Evolutionary conservation across 2,888 invertebrate species (phyloP), one percentile per base, ranked within the genome.

Genomic region (Drosophila anomalata): DNA sequence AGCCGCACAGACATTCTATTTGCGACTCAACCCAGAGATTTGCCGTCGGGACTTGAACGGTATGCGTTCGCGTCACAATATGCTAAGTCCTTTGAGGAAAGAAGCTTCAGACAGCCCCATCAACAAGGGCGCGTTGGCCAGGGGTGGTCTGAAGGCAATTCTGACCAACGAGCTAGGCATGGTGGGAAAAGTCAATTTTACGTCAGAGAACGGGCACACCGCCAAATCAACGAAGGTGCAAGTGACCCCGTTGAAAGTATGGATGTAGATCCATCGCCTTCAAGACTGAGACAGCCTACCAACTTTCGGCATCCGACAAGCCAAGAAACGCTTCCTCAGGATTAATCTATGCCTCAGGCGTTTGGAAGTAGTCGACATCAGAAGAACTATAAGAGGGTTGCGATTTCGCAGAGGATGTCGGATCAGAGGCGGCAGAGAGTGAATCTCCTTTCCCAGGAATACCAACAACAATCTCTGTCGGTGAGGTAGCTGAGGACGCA

Each of bases 181-280:
- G 12, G 4, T 33, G 12, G 31, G 12, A 33, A 12, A 33, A 33
- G 1, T 33, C 9, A 8, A 2, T 29, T 29, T 29, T 29, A 8
- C 9, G 9, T 9, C 29, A 29, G 7, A 29, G 7, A 29, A 8
- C 9, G 29, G 29, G 8, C 8, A 8, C 7, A 1, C 8, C 29
- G 29, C 29, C 29, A 29, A 29, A 9, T 29, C 29, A 29, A 29
- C 9, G 9, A 2, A 29, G 8, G 8, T 9, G 7, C 29, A 8
- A 2, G 29, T 8, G 29, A 29, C 29, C 29, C 29, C 9, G 9
- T 29, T 8, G 9, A 29, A 29, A 29, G 9, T 29, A 24, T 4
- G 48, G 48, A 29, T 12, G 48, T 48, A 24, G 48, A 31, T 31
- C 48, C 48, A 12, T 31, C 48, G 9, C 31, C 48, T 31, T 48